Evolutionary conservation across 2,888 invertebrate genomes (phyloP), one percentile per base, ranked within the genome.

Genomic region (Machimus rusticus): DNA sequence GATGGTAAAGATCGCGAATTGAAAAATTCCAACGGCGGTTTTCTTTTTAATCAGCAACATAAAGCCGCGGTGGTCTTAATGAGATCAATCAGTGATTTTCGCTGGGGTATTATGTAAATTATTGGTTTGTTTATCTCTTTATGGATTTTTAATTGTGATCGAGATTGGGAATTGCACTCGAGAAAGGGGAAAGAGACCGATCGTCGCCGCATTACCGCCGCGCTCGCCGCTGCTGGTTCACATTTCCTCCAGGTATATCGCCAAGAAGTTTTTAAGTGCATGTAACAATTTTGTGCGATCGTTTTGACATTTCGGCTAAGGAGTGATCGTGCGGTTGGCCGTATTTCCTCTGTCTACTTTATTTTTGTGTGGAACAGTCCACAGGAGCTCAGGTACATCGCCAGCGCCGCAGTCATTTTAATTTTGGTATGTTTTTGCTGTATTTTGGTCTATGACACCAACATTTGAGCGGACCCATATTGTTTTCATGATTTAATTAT

Each of bases 281-380:
- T 82, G 82, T 82, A 82, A 82, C 82, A 37, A 82, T 82, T 82
- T 82, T 82, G 82, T 82, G 82, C 82, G 82, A 82, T 82, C 82
- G 82, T 82, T 82, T 82, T 82, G 82, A 82, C 82, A 82, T 82
- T 82, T 82, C 66, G 66, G 66, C 82, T 57, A 82, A 82, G 82
- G 37, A 57, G 82, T 82, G 66, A 82, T 55, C 82, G 82, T 82
- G 55, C 82, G 39, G 82, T 82, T 46, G 37, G 82, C 12, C 19
- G 39, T 37, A 57, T 14, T 43, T 66, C n/a, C 39, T 12, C 34
- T 37, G 31, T 57, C 57, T 82, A 57, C 23, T 82, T 46, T 82
- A 31, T 19, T 82, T 37, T 79, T 51, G 28, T 79, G 16, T 79
- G 31, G 79, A 51, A 79, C 31, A 31, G 46, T 79, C 31, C 51